phyloP scores from a whole-genome alignment of 92 coral and sea anemone genomes.

The Epizoanthus illoricatus region DNA sequence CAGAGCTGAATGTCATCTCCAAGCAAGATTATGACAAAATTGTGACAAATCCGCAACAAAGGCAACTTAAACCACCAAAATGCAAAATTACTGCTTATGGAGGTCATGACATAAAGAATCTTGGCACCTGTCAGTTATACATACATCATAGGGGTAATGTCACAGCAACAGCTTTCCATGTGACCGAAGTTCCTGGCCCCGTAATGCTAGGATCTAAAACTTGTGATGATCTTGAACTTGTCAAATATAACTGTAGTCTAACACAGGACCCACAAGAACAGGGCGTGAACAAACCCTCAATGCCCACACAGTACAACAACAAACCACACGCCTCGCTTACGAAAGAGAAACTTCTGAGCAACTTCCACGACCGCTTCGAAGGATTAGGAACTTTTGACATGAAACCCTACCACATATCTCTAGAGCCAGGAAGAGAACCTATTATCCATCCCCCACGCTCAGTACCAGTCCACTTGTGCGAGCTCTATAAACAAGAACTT shows the following conservation, averaged over 20 bases:
- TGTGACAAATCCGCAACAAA: conserved; percentile 28
- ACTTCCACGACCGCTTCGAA: conserved; percentile 45
- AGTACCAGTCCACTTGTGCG: too few relatives aligned
- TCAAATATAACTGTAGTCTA: conserved; percentile 29
- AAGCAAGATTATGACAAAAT: conserved; percentile 43
- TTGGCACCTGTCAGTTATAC: conserved; percentile 55
- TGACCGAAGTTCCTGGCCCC: conserved; percentile 33
- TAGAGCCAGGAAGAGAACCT: conserved; percentile 52
- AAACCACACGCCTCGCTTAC: conserved; percentile 19
- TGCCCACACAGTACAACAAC: neutral
- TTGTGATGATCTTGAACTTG: conserved; percentile 39
- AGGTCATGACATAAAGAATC: conserved; percentile 35
- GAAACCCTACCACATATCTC: conserved; percentile 62
- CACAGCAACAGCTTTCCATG: conserved; percentile 30
- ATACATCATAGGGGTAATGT: conserved; percentile 41
- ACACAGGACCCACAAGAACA: neutral
- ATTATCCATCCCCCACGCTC: too few relatives aligned
- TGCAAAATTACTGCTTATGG: conserved; percentile 36
- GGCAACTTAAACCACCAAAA: conserved; percentile 40
- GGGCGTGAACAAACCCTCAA: too few relatives aligned
- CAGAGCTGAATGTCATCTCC: conserved; percentile 52
- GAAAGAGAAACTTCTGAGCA: conserved; percentile 23
- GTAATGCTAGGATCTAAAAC: conserved; percentile 46
- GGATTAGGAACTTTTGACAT: conserved; percentile 48
- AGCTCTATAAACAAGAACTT: too few relatives aligned